Evolutionary conservation across 2,113 vertebrate species (phyloP), one percentile per base, ranked within the genome.

Genomic region (Phodopus roborovskii): DNA sequence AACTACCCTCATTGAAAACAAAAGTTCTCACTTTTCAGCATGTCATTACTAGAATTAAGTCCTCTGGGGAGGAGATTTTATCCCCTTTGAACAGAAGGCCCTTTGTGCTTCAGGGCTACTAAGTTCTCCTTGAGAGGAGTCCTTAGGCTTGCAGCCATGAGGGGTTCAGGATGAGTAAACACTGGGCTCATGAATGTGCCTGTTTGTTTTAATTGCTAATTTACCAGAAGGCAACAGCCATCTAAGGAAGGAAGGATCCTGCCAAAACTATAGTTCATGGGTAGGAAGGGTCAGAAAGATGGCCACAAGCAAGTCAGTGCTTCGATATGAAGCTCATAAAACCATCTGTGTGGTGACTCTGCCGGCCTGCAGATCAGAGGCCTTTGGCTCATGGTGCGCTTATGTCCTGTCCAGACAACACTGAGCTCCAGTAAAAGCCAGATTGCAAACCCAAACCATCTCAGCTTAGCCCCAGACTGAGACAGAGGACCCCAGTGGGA

Each of bases 141-240:
- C 95, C 96, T 75, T 94, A 93, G 97, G 71, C 60, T 77, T 93
- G 78, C 66, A 75, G 82, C 90, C 96, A 92, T 93, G 88, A 97
- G 58, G 96, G 86, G 77, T 95, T 96, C 71, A 26, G n/a, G 71
- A 98, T 97, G 96, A 96, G 42, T 66, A 97, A 95, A 97, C 98
- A 97, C 94, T 98, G 97, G 64, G 71, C 77, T 15, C 81, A 98
- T 97, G 97, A 97, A 96, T 94, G 93, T 75, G 77, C 73, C 98
- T 97, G 97, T 97, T 98, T 98, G 97, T 97, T 98, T 97, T 97
- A 98, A 98, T 98, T 97, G 95, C 92, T 95, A 98, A 98, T 98
- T 98, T 97, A 97, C 97, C 97, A 97, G 97, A 98, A 98, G 96
- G 97, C 95, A 98, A 90, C 95, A 98, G 96, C 91, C 95, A 97